Evolutionary conservation across 2,888 invertebrate species (phyloP), one percentile per base, ranked within the genome.

Genomic region (Piscicola geometra): DNA sequence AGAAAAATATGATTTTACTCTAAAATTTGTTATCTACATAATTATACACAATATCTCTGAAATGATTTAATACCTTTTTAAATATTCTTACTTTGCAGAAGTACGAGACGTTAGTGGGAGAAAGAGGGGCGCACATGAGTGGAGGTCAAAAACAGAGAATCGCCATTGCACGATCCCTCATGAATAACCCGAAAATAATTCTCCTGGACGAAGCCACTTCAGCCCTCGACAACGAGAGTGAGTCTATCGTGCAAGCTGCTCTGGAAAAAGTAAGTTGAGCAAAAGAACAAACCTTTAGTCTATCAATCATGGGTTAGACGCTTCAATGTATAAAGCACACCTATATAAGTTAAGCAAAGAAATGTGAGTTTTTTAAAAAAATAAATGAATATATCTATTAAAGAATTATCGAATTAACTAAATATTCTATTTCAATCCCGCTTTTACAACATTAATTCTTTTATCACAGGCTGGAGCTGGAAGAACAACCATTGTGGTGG

Each of bases 181-280:
- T 87, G 21, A 86, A 90, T 60, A 89, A 90, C 81, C 93, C 93
- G 0, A 90, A 88, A 80, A 90, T 93, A 78, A 86, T 88, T n/a
- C 81, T 84, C 30, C 78, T 84, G 32, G 84, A 84, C 75, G 84
- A 84, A 75, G 84, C 84, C 1, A 84, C 84, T 15, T 84, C 84
- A 1, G 84, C 84, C 9, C 79, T 85, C 35, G 84, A 84, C 75
- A 83, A 82, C 3, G 84, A 84, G 77, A 84, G 83, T 79, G 84
- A 84, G 80, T 78, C 82, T 35, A 79, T 82, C 83, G 94, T 95
- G 0, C 94, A 94, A 85, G 89, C 89, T 25, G 93, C 88, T 25
- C 82, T 88, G 12, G 88, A 89, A 77, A 90, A 83, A 75, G 79
- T 79, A 36, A n/a, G n/a, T n/a, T n/a, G n/a, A n/a, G n/a, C n/a